Evolutionary conservation across 2,113 vertebrate genomes (phyloP), one percentile per base, ranked within the genome.

Genomic region (Neolamprologus brichardi): DNA sequence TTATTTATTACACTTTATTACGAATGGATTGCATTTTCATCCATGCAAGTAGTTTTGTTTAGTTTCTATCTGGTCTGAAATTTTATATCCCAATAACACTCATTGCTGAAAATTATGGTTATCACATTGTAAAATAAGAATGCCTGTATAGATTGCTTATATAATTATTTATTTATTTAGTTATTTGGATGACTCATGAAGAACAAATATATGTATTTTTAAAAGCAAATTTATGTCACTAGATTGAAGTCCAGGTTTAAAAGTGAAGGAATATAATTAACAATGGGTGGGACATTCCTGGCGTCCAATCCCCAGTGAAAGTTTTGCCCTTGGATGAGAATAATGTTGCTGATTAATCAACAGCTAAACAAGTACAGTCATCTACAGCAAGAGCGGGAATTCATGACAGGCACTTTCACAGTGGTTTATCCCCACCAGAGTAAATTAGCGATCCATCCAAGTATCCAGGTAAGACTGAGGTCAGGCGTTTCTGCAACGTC

Each of bases 401-500:
- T 79, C 64, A 77, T 2, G 3, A 85, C 51, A 86, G 88, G 79
- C 79, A 86, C 64, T 88, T 93, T 83, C 7, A 56, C 8, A 10
- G 30, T 77, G 70, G 54, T 88, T 91, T 82, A 79, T 89, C 30
- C 86, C 20, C 85, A 84, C 11, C 58, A 84, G 83, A 86, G 70
- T 53, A 83, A 86, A 90, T 87, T 86, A 84, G 64, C 28, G 25
- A 60, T 64, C 51, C 49, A 64, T 51, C 23, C 17, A 84, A 84
- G 53, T 82, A 75, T 84, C 46, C 67, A 84, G 56, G 30, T 18
- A n/a, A 52, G 58, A 91, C 41, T 3, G 34, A 56, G 67, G 72
- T 88, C 86, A 81, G 6, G 23, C 3, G 44, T 84, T 90, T 93
- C 84, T 93, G 91, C 90, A 79, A 54, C 87, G 77, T 92, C 90